Percentiles rank a stretch among this genome's conserved stretches.
Evolutionary conservation across 2,888 invertebrate genomes (phyloP).

Genomic region (Trichopoda pennipes): DNA sequence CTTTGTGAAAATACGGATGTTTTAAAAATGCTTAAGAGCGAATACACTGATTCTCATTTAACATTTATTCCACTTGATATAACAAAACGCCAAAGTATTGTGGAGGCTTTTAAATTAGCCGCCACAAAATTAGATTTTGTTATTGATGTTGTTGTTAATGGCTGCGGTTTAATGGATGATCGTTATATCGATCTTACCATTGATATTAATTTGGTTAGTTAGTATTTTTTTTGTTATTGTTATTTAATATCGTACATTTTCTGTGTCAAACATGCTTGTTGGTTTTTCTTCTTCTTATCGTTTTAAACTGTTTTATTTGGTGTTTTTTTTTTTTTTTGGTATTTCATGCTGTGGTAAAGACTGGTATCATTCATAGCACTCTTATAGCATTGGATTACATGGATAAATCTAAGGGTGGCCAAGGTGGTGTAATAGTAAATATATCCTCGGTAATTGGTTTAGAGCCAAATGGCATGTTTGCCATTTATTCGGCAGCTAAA

Average conservation of each 20-base stretch:
- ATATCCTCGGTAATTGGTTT: slow-evolving; percentile 75
- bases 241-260: slow-evolving; percentile 5
- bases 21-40: slow-evolving; percentile 32
- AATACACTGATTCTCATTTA: slow-evolving; percentile 15
- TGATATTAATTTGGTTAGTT: slow-evolving; percentile 81
- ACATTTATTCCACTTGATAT: slow-evolving; percentile 53
- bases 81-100: slow-evolving; percentile 61
- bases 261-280: slow-evolving; percentile 25
- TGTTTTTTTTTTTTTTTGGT: neutral
- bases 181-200: slow-evolving; percentile 70
- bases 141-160: slow-evolving; percentile 71
- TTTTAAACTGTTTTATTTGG: slow-evolving; percentile 1
- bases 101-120: slow-evolving; percentile 53
- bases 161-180: slow-evolving; percentile 71
- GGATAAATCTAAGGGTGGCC: slow-evolving; percentile 76
- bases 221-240: slow-evolving; percentile 3
- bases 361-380: slow-evolving; percentile 79
- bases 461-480: slow-evolving; percentile 70
- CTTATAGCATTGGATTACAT: slow-evolving; percentile 76
- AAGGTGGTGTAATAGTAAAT: slow-evolving; percentile 77
- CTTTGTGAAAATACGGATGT: slow-evolving; percentile 55
- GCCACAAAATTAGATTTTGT: slow-evolving; percentile 40
- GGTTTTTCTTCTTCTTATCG: neutral
- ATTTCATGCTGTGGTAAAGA: slow-evolving; percentile 70
- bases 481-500: slow-evolving; percentile 76